A percentile compares a stretch with the other conserved stretches of the same genome.
Conservation (phyloP, 37 sponge, comb jelly and placozoan species). For the Lycopodina hypogea region DNA sequence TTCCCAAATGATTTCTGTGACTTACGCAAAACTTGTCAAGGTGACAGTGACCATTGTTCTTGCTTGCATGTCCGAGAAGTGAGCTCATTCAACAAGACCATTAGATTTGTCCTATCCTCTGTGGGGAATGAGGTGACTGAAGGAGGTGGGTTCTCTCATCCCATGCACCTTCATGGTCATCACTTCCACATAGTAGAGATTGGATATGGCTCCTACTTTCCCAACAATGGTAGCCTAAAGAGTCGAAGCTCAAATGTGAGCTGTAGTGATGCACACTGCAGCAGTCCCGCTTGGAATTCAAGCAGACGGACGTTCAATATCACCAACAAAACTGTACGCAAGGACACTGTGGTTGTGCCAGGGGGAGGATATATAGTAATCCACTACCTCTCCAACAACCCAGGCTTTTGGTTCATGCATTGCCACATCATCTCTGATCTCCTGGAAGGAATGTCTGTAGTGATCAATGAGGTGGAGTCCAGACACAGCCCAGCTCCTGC, state of each 20-base stretch:
- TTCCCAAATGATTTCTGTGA: slow-evolving; percentile 13
- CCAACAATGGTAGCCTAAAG: background rate
- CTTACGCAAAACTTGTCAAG: background rate
- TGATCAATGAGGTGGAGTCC: slow-evolving; percentile 47
- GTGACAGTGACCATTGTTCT: background rate
- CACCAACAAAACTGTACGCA: slow-evolving; percentile 31
- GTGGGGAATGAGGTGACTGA: slow-evolving; percentile 13
- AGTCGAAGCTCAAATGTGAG: slow-evolving; percentile 16
- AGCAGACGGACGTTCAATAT: background rate
- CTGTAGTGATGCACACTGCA: slow-evolving; percentile 36
- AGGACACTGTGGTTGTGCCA: slow-evolving; percentile 86
- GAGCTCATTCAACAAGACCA: slow-evolving; percentile 18
- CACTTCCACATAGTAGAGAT: slow-evolving; percentile 64
- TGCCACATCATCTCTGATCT: slow-evolving; percentile 85
- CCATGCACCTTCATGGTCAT: slow-evolving; percentile 73
- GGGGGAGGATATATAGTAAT: slow-evolving; percentile 80
- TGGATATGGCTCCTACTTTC: slow-evolving; percentile 56
- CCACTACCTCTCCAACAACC: slow-evolving; percentile 73
- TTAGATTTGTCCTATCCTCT: slow-evolving; percentile 22
- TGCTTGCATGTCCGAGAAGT: slow-evolving; percentile 22
- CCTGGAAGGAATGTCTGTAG: slow-evolving; percentile 75
- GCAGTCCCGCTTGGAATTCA: slow-evolving; percentile 6
- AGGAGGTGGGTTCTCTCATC: slow-evolving; percentile 36
- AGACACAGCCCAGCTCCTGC: slow-evolving; percentile 34
- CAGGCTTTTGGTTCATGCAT: slow-evolving; percentile 91